These are phyloP conservation scores for Callorhinus ursinus DNA, from an alignment of 2,113 vertebrate species.

Conservation along the genomic window DNA sequence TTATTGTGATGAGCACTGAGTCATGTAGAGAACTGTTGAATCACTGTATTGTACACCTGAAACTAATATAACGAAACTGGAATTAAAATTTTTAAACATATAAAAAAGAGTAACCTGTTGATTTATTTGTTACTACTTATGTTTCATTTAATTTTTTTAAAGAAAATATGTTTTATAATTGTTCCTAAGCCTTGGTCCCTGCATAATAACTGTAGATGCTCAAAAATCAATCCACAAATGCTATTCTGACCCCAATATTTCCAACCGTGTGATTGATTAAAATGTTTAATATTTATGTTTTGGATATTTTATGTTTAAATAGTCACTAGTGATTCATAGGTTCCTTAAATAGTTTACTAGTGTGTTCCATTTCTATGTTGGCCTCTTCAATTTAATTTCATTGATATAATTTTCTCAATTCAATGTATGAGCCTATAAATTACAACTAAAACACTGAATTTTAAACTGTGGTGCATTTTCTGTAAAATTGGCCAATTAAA, in stretches of 20 bases:
- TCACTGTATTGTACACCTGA: background rate
- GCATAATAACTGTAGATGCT: background rate
- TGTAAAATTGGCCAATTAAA: background rate
- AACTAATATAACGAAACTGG: background rate
- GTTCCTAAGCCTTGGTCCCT: background rate
- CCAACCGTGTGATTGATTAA: background rate
- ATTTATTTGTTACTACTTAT: conserved; percentile 38
- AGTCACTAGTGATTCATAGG: background rate
- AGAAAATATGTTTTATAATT: background rate
- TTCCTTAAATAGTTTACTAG: background rate
- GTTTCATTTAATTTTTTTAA: background rate
- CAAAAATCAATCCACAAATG: background rate
- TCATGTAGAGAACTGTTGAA: background rate
- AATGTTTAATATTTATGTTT: background rate
- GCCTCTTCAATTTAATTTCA: background rate
- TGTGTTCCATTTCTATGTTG: background rate
- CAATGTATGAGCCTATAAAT: background rate
- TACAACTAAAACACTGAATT: background rate
- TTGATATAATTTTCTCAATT: background rate
- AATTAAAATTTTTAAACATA: background rate
- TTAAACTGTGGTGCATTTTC: background rate
- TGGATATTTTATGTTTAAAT: conserved; percentile 16
- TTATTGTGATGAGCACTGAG: background rate
- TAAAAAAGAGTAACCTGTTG: background rate
- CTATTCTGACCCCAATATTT: background rate